Evolutionary conservation across 1,140 invertebrate genomes (phyloP).

Genomic region (Sitophilus oryzae): DNA sequence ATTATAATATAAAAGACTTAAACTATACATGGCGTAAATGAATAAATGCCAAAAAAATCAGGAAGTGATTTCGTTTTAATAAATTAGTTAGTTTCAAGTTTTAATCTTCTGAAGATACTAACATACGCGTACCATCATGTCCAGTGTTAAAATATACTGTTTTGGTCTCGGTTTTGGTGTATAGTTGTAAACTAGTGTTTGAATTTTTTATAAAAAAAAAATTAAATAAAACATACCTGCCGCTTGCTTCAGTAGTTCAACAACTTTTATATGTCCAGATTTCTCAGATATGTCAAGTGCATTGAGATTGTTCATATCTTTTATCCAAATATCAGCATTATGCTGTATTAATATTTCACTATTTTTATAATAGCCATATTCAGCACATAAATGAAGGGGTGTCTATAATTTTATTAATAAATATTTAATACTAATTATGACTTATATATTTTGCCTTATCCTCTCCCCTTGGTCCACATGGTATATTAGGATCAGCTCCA

Average conservation of each 20-base stretch:
- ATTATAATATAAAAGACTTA: no score
- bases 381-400: slow-evolving; percentile 72
- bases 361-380: slow-evolving; percentile 71
- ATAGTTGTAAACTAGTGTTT: not conserved
- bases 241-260: slow-evolving; percentile 60
- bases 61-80: no score
- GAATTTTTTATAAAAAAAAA: not conserved
- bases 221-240: slow-evolving; percentile 51
- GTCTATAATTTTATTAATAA: slow-evolving; percentile 50
- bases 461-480: slow-evolving; percentile 60
- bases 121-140: no score
- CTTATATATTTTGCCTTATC: slow-evolving; percentile 44
- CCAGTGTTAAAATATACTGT: no score
- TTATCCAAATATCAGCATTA: slow-evolving; percentile 58
- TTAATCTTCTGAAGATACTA: no score
- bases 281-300: slow-evolving; percentile 72
- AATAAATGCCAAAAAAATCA: no score
- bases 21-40: no score
- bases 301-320: slow-evolving; percentile 63
- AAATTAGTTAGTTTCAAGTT: no score
- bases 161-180: no score
- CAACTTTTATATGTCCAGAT: slow-evolving; percentile 60
- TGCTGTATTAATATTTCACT: slow-evolving; percentile 60
- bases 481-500: slow-evolving; percentile 68
- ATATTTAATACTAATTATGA: slow-evolving; percentile 10